Percentiles rank a stretch among this genome's conserved stretches.
phyloP scores from a whole-genome alignment of 2,113 vertebrate genomes.

The Picathartes gymnocephalus region DNA sequence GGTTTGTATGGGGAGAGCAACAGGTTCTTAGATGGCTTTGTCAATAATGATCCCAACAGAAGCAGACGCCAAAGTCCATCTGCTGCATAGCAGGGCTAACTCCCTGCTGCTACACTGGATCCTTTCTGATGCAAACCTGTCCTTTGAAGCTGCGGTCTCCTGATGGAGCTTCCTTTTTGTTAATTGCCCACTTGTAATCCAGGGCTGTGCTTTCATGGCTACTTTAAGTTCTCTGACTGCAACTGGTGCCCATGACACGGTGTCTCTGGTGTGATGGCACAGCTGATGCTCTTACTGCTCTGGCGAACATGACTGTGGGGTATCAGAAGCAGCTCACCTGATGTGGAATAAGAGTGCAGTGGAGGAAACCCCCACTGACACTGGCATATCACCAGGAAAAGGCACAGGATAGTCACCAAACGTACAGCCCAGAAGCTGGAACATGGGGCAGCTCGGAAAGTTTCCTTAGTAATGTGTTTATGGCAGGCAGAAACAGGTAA shows the following conservation, averaged over 20 bases:
- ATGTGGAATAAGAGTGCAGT: background rate
- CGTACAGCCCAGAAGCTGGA: background rate
- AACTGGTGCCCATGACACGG: background rate
- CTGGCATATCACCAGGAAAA: background rate
- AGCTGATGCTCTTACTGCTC: background rate
- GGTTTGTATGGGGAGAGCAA: background rate
- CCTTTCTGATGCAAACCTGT: background rate
- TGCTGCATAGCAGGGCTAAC: rapidly evolving
- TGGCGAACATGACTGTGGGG: background rate
- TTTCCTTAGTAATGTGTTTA: background rate
- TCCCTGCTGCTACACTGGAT: background rate
- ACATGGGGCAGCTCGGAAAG: background rate
- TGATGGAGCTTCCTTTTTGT: background rate
- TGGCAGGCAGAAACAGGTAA: background rate
- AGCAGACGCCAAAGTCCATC: background rate
- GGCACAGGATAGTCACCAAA: rapidly evolving
- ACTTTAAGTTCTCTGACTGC: background rate
- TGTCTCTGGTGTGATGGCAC: rapidly evolving
- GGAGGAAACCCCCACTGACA: background rate
- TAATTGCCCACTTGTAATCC: background rate
- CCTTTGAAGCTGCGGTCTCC: background rate
- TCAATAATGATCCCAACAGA: background rate
- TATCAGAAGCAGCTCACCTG: background rate
- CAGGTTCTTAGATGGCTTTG: background rate
- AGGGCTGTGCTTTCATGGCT: background rate